Conservation (phyloP, 2,888 invertebrate genomes). For the Dryobota labecula region DNA sequence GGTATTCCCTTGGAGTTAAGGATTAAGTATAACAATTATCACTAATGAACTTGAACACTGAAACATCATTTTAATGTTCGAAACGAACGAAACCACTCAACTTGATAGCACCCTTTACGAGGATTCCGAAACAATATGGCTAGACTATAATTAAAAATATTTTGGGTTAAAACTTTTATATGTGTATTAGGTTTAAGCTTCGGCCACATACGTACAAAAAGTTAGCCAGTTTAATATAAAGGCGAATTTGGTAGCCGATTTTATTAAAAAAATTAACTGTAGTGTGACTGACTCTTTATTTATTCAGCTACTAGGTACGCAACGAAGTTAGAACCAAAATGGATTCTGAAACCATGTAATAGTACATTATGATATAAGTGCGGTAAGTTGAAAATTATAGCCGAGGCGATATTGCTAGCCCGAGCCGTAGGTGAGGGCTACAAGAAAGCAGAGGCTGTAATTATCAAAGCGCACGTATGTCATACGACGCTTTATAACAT, state of each 20-base stretch:
- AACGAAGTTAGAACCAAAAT: not conserved
- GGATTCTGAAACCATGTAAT: not conserved
- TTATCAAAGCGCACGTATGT: too few species aligned
- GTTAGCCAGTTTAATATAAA: conserved; percentile 19
- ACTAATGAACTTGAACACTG: conserved; percentile 50
- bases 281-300: not conserved
- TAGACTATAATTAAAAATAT: conserved; percentile 52
- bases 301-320: conserved; percentile 4
- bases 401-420: too few species aligned
- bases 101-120: conserved; percentile 53
- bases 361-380: too few species aligned
- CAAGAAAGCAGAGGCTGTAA: too few species aligned
- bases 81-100: conserved; percentile 55
- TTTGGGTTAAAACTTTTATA: conserved; percentile 16
- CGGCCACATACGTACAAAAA: conserved; percentile 10
- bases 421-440: too few species aligned
- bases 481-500: too few species aligned
- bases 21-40: conserved; percentile 35
- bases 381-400: too few species aligned
- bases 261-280: conserved; percentile 19
- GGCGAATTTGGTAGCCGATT: not conserved
- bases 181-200: conserved; percentile 12
- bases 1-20: conserved; percentile 19
- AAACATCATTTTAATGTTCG: conserved; percentile 57
- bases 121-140: conserved; percentile 50